A percentile compares a stretch with the other conserved stretches of the same genome.
Evolutionary conservation across 23 tunicate species (phyloP).

Genomic region (Oikopleura vanhoeffeni): DNA sequence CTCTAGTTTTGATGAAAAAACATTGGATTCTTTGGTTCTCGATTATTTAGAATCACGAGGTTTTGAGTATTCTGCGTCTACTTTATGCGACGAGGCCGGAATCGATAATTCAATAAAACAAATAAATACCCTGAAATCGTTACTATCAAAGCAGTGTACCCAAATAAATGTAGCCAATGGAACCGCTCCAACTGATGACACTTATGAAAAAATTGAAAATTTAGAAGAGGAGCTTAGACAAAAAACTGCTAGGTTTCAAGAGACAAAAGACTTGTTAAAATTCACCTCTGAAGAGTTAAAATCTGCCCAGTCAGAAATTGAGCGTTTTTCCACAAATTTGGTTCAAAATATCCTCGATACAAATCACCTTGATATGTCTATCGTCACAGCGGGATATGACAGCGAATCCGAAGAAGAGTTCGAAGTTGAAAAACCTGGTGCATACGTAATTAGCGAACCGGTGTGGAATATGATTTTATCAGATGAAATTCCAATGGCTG

Average conservation of each 20-base stretch:
- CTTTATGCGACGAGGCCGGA: background rate
- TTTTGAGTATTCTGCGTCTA: conserved; percentile 5
- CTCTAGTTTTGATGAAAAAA: background rate
- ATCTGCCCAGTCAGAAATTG: background rate
- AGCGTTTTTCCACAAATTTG: background rate
- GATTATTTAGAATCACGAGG: background rate
- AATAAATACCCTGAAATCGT: background rate
- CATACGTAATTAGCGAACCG: background rate
- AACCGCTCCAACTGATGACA: too few relatives aligned
- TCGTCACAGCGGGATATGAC: background rate
- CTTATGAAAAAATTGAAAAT: too few relatives aligned
- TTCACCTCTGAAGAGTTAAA: background rate
- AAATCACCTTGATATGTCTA: background rate
- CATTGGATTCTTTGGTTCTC: background rate
- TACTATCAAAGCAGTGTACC: background rate
- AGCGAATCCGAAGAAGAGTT: background rate
- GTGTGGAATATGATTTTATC: background rate
- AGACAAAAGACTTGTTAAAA: too few relatives aligned
- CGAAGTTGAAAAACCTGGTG: too few relatives aligned
- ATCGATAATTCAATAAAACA: background rate
- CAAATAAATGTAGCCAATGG: too few relatives aligned
- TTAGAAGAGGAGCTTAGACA: background rate
- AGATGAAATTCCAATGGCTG: background rate
- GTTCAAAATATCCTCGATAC: background rate
- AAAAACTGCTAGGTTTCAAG: too few relatives aligned